Base-by-base conservation (phyloP, 2,113 vertebrate genomes). In the Nymphicus hollandicus region DNA sequence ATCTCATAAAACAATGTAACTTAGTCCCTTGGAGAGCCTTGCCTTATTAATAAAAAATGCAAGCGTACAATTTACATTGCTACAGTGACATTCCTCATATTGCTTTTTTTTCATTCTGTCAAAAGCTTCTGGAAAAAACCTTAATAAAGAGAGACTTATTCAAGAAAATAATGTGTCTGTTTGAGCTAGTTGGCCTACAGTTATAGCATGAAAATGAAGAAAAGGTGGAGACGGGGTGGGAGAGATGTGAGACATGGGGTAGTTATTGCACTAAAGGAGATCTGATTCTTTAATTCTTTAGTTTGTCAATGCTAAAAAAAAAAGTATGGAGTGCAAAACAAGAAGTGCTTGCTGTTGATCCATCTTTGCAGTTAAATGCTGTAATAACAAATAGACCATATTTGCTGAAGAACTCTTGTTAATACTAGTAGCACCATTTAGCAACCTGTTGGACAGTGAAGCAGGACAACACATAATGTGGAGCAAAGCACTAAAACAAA, bases 21-120 rank as follows among this genome's bases (percentile, higher is more conserved):
- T 95, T 91, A 95, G 89, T 92, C 95, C 96, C 95, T 95, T 39
- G 31, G 96, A 97, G 95, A 94, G 22, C n/a, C 43, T 63, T 81
- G 52, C 37, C 78, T 97, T 97, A 96, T 97, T 85, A 97, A 96
- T 97, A 96, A 97, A 92, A 95, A 96, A 97, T 97, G 95, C 15
- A 43, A 69, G 84, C 79, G 56, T 64, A 80, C 53, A 80, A 92
- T 95, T 93, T 74, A 88, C 88, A 78, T 35, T 83, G 70, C 81
- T 82, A 72, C 63, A 56, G 58, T 65, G 77, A 91, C 73, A 81
- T 95, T 95, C 91, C 77, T 96, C 81, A 49, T 89, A 81, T 43
- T 86, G 95, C 23, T 89, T 95, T 91, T 84, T 97, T 87, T 88
- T 77, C 55, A 74, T 85, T 89, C 76, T 89, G 72, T 86, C 81